A percentile compares a stretch with the other conserved stretches of the same genome.
phyloP scores from a whole-genome alignment of 2,113 vertebrate species.

The Aramus guarauna region DNA sequence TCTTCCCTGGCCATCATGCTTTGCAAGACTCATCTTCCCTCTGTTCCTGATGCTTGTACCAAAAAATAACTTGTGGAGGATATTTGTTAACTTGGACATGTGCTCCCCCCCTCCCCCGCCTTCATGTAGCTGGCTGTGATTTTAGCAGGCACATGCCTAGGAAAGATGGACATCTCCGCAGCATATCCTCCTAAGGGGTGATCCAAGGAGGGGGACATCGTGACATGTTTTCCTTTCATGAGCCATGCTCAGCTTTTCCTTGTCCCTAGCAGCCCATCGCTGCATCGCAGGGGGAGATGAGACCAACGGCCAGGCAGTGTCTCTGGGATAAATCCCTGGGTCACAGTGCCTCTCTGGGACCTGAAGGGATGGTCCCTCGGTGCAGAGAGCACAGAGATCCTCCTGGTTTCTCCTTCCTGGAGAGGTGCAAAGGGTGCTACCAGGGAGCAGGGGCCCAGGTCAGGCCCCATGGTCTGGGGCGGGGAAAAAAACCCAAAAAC shows the following conservation, averaged over 20 bases:
- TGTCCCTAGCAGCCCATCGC: rapidly evolving
- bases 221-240: not conserved
- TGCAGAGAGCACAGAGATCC: not conserved
- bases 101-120: rapidly evolving
- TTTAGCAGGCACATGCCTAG: not conserved
- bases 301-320: rapidly evolving
- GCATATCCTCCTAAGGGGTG: not conserved
- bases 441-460: not conserved
- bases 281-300: rapidly evolving
- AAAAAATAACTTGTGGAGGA: rapidly evolving
- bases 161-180: not conserved
- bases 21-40: not conserved
- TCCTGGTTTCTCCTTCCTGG: not conserved
- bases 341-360: not conserved
- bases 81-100: not conserved
- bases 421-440: not conserved
- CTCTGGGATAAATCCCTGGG: not conserved
- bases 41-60: not conserved
- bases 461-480: not conserved
- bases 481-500: not conserved
- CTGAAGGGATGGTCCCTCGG: not conserved
- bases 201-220: not conserved
- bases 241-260: not conserved
- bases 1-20: not conserved
- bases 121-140: not conserved